Percentiles rank a stretch among this genome's conserved stretches.
These are phyloP conservation scores for Latrodectus hesperus DNA, from an alignment of 2,888 invertebrate genomes.

Conservation along the genomic window DNA sequence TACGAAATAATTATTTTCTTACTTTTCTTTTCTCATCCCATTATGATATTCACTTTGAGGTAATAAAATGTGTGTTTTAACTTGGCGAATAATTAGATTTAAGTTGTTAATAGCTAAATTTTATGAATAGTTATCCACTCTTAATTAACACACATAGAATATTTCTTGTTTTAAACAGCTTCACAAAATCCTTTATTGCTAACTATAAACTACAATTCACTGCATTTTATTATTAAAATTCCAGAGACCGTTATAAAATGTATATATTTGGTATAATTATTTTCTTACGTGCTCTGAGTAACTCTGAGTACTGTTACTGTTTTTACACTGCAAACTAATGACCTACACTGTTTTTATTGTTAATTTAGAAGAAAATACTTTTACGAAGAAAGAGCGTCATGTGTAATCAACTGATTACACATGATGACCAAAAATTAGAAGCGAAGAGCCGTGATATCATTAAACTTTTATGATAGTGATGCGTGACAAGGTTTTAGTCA, in stretches of 20 bases:
- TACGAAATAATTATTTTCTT: no score
- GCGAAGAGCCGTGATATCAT: conserved; percentile 24
- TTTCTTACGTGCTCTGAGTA: neutral
- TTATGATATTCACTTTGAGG: no score
- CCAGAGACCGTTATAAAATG: neutral
- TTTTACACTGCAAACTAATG: neutral
- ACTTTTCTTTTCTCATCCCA: no score
- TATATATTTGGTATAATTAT: neutral
- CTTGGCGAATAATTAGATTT: no score
- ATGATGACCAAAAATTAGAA: conserved; percentile 29
- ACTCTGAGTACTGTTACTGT: neutral
- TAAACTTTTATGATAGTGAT: conserved; percentile 17
- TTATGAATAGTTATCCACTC: no score
- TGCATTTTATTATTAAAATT: no score
- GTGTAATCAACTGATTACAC: conserved; percentile 27
- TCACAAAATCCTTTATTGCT: no score
- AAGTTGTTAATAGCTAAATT: no score
- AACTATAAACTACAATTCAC: no score
- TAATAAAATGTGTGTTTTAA: no score
- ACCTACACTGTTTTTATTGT: neutral
- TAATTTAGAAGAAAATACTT: conserved; percentile 11
- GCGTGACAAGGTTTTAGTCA: conserved; percentile 22
- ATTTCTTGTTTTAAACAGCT: no score
- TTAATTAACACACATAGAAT: no score
- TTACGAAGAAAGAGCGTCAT: conserved; percentile 6